Conservation (phyloP, 2,797 vertebrate genomes). For the Oceanodroma leucorhoa region DNA sequence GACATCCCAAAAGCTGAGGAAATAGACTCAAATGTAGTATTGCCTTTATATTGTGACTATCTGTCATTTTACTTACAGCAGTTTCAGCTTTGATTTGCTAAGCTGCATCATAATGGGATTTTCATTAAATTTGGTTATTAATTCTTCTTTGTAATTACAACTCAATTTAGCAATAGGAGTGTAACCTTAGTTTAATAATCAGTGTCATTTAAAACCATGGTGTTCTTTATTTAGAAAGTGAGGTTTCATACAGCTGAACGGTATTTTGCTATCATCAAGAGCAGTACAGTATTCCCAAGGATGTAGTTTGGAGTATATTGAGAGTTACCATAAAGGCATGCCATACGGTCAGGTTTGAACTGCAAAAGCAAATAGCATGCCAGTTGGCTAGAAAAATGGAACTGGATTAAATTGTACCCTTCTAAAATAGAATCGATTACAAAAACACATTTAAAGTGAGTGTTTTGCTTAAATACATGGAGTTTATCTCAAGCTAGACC, state of each 20-base stretch:
- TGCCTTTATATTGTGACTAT: background rate
- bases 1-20: background rate
- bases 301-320: background rate
- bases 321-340: background rate
- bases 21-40: background rate
- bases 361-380: background rate
- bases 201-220: background rate
- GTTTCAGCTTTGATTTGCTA: slow-evolving; percentile 28
- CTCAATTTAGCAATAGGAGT: slow-evolving; percentile 6
- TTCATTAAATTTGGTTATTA: slow-evolving; percentile 53
- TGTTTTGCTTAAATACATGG: background rate
- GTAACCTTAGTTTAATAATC: slow-evolving; percentile 18
- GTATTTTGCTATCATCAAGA: background rate
- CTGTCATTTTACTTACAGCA: slow-evolving; percentile 17
- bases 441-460: background rate
- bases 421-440: background rate
- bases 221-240: slow-evolving; percentile 24
- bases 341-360: background rate
- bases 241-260: background rate
- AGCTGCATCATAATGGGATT: slow-evolving; percentile 17
- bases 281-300: background rate
- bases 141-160: slow-evolving; percentile 46
- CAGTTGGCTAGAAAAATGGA: background rate
- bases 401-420: background rate
- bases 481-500: background rate